phyloP scores from a whole-genome alignment of 2,888 invertebrate genomes.

The Habroteleia sp. region DNA sequence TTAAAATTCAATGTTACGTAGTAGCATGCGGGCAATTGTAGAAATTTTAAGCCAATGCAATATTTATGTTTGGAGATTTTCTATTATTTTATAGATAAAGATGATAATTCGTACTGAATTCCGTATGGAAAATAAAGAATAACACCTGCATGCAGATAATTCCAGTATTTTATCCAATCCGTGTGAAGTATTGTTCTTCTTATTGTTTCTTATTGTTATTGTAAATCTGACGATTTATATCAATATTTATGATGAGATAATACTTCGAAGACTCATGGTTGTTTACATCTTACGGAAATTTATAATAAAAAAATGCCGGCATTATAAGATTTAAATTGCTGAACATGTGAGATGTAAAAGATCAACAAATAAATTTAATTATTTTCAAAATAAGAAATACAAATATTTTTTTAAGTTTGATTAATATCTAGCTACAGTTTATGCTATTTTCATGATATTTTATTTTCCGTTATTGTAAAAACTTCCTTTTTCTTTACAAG shows the following conservation, averaged over 20 bases:
- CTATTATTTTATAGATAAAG: conserved; percentile 31
- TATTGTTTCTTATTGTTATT: not conserved
- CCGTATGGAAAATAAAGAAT: not conserved
- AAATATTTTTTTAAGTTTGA: too few species aligned
- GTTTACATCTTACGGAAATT: conserved; percentile 2
- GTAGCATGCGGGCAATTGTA: conserved; percentile 16
- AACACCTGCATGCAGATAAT: not conserved
- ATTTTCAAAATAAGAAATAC: too few species aligned
- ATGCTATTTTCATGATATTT: too few species aligned
- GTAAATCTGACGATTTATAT: conserved; percentile 25
- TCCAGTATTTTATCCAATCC: conserved; percentile 1
- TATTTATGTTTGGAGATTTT: conserved; percentile 47
- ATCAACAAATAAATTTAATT: too few species aligned
- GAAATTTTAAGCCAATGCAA: conserved; percentile 33
- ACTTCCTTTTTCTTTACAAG: too few species aligned
- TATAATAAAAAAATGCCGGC: not conserved
- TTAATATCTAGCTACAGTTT: too few species aligned
- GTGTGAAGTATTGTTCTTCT: conserved; percentile 32
- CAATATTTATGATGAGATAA: conserved; percentile 35
- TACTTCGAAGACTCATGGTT: conserved; percentile 1
- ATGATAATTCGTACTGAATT: conserved; percentile 15
- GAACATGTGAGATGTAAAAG: too few species aligned
- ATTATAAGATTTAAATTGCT: too few species aligned
- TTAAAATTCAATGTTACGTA: conserved; percentile 44
- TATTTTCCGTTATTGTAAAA: too few species aligned